These are phyloP conservation scores for Anthrax anthrax DNA, from an alignment of 2,888 invertebrate genomes.

Conservation along the genomic window DNA sequence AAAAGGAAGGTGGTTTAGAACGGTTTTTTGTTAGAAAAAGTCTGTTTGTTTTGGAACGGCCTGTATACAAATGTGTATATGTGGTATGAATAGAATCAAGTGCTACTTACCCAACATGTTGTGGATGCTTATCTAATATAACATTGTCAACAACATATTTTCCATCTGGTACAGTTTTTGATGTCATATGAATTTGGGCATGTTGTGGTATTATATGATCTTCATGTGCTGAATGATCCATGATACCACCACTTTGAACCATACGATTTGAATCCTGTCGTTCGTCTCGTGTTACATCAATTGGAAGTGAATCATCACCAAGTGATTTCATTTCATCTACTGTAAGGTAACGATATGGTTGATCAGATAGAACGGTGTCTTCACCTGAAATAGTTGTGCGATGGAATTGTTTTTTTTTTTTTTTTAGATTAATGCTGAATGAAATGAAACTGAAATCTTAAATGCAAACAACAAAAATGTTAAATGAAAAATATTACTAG, in stretches of 20 bases:
- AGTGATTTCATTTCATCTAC: slow-evolving; percentile 92
- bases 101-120: slow-evolving; percentile 46
- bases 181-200: slow-evolving; percentile 36
- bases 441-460: not conserved
- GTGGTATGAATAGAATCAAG: not conserved
- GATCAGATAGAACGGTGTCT: slow-evolving; percentile 80
- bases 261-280: slow-evolving; percentile 56
- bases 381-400: slow-evolving; percentile 52
- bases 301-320: slow-evolving; percentile 83
- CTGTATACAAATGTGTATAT: too few species aligned
- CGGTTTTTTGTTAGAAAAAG: too few species aligned
- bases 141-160: slow-evolving; percentile 44
- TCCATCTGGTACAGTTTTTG: slow-evolving; percentile 32
- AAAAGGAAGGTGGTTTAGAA: too few species aligned
- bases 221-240: slow-evolving; percentile 40
- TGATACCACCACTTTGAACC: slow-evolving; percentile 35
- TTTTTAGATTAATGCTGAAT: not conserved
- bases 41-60: too few species aligned
- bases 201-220: slow-evolving; percentile 50
- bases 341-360: slow-evolving; percentile 81
- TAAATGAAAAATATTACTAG: not conserved
- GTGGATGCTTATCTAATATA: slow-evolving; percentile 42
- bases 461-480: not conserved
- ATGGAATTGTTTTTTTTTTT: not conserved
- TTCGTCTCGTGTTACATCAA: slow-evolving; percentile 85